A percentile compares a stretch with the other conserved stretches of the same genome.
phyloP scores from a whole-genome alignment of 2,113 vertebrate species.

The Larimichthys crocea region DNA sequence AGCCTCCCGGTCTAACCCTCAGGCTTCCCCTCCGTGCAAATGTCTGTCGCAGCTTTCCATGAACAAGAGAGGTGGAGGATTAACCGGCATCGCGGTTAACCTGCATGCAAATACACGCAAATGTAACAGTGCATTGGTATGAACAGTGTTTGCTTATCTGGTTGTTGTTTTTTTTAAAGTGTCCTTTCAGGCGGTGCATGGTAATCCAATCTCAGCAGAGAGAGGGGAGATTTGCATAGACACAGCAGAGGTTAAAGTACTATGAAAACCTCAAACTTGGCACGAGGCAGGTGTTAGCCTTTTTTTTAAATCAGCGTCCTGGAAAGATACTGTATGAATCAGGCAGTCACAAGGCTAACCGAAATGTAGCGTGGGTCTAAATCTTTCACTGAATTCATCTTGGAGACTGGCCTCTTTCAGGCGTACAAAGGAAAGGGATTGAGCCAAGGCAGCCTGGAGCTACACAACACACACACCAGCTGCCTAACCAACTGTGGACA shows the following conservation, averaged over 20 bases:
- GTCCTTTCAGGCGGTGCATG: background rate
- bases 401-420: conserved; percentile 50
- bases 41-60: conserved; percentile 8
- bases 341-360: conserved; percentile 44
- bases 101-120: conserved; percentile 49
- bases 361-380: conserved; percentile 40
- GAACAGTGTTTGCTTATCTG: conserved; percentile 32
- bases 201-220: conserved; percentile 37
- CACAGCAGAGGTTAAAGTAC: conserved; percentile 20
- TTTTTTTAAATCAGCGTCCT: background rate
- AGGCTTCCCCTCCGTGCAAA: background rate
- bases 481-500: conserved; percentile 65
- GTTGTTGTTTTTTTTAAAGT: conserved; percentile 2
- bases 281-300: conserved; percentile 7
- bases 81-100: conserved; percentile 23
- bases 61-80: conserved; percentile 4
- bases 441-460: conserved; percentile 67
- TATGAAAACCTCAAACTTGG: conserved; percentile 17
- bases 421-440: conserved; percentile 39
- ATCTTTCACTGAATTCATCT: conserved; percentile 46
- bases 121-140: background rate
- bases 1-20: background rate
- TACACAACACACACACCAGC: conserved; percentile 67
- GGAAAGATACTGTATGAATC: conserved; percentile 31
- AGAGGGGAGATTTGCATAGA: conserved; percentile 26